Conservation (phyloP, 2,888 invertebrate species). For the Cephus pygmeus region DNA sequence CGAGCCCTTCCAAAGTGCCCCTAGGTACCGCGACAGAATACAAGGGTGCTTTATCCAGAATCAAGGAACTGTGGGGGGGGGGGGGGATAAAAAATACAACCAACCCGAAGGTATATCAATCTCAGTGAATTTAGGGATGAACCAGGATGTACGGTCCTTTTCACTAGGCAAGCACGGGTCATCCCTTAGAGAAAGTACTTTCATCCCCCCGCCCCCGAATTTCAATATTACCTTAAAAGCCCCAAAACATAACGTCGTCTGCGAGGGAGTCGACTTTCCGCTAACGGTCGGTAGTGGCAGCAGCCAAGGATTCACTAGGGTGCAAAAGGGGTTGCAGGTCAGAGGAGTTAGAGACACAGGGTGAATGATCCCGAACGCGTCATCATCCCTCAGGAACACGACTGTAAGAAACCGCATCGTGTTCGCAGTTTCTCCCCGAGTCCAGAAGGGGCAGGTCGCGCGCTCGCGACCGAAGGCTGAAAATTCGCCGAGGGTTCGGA, state of each 20-base stretch:
- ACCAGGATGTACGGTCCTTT: neutral
- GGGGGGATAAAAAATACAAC: slow-evolving; percentile 8
- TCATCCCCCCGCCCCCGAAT: neutral
- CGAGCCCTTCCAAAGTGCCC: neutral
- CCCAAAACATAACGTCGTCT: neutral
- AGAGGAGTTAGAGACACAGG: neutral
- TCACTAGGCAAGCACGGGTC: neutral
- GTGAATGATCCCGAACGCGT: neutral
- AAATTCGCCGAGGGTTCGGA: neutral
- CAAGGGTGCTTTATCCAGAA: neutral
- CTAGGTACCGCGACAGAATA: neutral
- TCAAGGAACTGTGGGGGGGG: slow-evolving; percentile 2
- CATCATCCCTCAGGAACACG: neutral
- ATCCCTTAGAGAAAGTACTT: neutral
- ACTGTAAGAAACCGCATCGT: neutral
- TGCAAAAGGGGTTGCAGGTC: neutral
- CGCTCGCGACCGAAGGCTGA: neutral
- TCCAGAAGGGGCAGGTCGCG: neutral
- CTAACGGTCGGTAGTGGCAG: neutral
- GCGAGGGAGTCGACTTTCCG: neutral
- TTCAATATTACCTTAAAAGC: neutral
- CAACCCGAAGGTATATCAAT: too few species aligned
- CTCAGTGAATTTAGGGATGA: neutral
- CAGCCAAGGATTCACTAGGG: neutral
- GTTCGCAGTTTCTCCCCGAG: neutral